Base-by-base conservation (phyloP, 2,888 invertebrate genomes). In the Timema podura region DNA sequence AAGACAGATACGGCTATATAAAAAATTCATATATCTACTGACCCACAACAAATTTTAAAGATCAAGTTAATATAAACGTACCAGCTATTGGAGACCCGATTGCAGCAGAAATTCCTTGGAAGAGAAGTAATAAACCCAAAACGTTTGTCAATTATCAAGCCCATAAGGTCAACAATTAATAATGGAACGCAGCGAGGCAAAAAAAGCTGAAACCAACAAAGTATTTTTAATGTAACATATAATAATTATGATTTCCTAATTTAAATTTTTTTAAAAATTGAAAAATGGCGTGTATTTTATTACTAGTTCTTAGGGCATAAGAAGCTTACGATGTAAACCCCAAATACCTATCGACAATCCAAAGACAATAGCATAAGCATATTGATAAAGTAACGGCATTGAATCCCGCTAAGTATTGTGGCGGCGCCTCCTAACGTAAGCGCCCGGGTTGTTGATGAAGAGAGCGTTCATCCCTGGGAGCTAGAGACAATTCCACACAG, bases 161-260 rank as follows among this genome's bases (percentile, higher is more conserved):
- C 97, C 75, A 97, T 85, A 75, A 96, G 86, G 78, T 98, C 96
- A 44, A 97, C 97, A 67, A 96, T n/a, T 89, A 71, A 97, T 87
- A 74, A 98, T 93, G 7, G 98, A 96, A 70, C 98, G 89, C 59
- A 98, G 85, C 0, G 98, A 95, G 10, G 97, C 95, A 80, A 97
- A 98, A 77, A 94, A 94, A 46, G 98, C 98, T 95, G 85, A 10
- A 87, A 86, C 30, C 30, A 30, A 30, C 30, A 30, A 30, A 30
- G 30, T 30, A 30, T 30, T 2, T n/a, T 30, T 30, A 30, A 30
- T 30, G 30, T n/a, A 30, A 30, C 1, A 30, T 30, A 30, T 30
- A 30, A 2, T 30, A 30, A 30, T 30, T 30, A 30, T 30, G 30
- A 30, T 30, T 2, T 2, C 2, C 30, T 30, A 30, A 30, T 30